Evolutionary conservation across 2,113 vertebrate species (phyloP).

Genomic region (Nyctibius bracteatus): DNA sequence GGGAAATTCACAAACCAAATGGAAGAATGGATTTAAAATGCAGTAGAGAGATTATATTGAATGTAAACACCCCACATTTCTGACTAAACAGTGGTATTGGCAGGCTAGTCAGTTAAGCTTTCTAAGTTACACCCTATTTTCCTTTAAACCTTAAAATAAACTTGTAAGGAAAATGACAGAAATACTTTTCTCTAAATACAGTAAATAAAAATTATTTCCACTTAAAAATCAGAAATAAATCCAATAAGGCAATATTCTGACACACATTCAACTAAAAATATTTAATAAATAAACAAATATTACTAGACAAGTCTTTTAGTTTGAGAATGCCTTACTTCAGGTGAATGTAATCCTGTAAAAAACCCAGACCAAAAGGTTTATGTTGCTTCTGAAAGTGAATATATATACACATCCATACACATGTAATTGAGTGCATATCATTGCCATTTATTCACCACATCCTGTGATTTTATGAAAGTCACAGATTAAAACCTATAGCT

Average conservation of each 20-base stretch:
- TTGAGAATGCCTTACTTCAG: background rate
- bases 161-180: background rate
- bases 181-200: background rate
- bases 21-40: background rate
- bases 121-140: background rate
- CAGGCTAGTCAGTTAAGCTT: background rate
- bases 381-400: background rate
- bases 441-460: background rate
- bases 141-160: background rate
- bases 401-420: fast-evolving
- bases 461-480: background rate
- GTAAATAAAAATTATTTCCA: background rate
- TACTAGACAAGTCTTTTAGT: background rate
- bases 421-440: background rate
- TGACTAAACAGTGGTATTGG: background rate
- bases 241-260: fast-evolving
- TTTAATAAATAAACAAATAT: background rate
- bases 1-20: background rate
- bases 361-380: background rate
- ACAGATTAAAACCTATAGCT: background rate
- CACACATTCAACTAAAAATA: background rate
- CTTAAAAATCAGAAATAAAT: background rate
- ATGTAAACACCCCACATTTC: background rate
- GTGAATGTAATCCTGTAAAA: background rate
- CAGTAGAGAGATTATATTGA: background rate